Base-by-base conservation (phyloP, 2,797 vertebrate species). In the Eremophila alpestris region DNA sequence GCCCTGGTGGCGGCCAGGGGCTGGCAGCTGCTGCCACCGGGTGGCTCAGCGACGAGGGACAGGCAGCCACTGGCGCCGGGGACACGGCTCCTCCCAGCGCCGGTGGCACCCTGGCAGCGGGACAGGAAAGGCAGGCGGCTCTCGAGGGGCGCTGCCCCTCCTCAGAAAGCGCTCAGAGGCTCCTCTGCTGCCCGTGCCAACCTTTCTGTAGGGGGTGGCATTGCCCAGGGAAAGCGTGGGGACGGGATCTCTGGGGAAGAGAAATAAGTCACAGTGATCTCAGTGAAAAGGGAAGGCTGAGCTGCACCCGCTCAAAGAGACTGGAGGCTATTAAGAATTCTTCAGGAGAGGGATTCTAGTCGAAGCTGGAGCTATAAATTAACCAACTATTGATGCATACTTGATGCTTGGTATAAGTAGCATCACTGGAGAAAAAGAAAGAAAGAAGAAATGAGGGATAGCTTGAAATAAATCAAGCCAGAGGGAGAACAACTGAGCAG, bases 11-110 rank as follows among this genome's bases (percentile, higher is more conserved):
- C 59, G 11, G 45, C 41, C 56, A 38, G 87, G 62, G 56, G 20
- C 70, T 85, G 87, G 85, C 73, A 55, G 65, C 43, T 68, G 81
- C 92, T 82, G 93, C 97, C 96, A 84, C 93, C 97, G 93, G 64
- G 69, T 8, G 97, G 96, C 56, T 58, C 38, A 16, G 80, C 1
- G 1, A 15, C n/a, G 82, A 83, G 89, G 84, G 76, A 87, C 91
- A 91, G 79, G 43, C 74, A 9, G 43, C 2, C 36, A 36, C 36
- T 36, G n/a, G 32, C 7, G 12, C 0, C 16, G 7, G 29, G 64
- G 8, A 40, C 38, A 4, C 2, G 4, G 3, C 26, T 49, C 16
- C 69, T 9, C 13, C 0, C 21, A 6, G n/a, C 4, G 3, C 23
- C 56, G 0, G 4, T 30, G 49, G 18, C 63, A 22, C 26, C 58